These are phyloP conservation scores for Chironomus tentans DNA, from an alignment of 2,888 invertebrate genomes.

Conservation along the genomic window DNA sequence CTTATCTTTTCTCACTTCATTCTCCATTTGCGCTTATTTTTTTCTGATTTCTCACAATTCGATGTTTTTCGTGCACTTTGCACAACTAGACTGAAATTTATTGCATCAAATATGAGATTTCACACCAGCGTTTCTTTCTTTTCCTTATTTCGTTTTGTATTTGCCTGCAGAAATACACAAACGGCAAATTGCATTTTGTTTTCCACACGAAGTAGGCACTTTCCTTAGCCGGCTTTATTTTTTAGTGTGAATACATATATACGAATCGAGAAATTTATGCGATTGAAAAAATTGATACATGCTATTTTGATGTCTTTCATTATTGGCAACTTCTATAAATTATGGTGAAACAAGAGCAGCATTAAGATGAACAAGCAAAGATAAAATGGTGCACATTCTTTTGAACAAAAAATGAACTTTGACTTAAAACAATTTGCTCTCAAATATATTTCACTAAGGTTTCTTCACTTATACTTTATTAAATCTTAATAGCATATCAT, in stretches of 20 bases:
- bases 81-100: constrained; percentile 25
- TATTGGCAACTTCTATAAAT: constrained; percentile 20
- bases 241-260: background rate
- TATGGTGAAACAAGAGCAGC: constrained; percentile 17
- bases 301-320: constrained; percentile 21
- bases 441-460: background rate
- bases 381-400: constrained; percentile 4
- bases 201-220: background rate
- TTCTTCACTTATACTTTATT: background rate
- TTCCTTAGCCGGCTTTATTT: background rate
- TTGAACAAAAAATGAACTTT: constrained; percentile 15
- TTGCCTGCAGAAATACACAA: constrained; percentile 7
- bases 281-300: constrained; percentile 10
- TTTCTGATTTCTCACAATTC: background rate
- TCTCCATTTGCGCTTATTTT: background rate
- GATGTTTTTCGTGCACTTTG: constrained; percentile 15
- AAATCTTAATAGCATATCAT: background rate
- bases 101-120: constrained; percentile 25
- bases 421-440: constrained; percentile 10
- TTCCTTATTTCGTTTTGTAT: background rate
- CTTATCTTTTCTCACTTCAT: constrained; percentile 7
- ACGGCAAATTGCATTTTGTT: constrained; percentile 15
- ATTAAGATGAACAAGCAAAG: constrained; percentile 13
- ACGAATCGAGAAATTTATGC: constrained; percentile 8
- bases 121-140: constrained; percentile 10